Base-by-base conservation (phyloP, 1,140 invertebrate species). In the Pseudomyrmex concolor region DNA sequence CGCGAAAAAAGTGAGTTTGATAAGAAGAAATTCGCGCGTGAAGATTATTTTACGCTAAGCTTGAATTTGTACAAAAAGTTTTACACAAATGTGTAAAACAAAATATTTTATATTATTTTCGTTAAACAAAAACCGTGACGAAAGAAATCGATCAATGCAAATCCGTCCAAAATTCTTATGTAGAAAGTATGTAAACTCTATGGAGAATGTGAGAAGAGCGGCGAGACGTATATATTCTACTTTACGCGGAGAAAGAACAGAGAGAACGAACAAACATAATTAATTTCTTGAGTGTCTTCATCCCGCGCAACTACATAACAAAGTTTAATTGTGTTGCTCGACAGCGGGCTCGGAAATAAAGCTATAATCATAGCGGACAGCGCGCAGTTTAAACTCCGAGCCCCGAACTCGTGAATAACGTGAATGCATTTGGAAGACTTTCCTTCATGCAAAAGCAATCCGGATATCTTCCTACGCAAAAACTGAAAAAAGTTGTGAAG, bases 251-350 rank as follows among this genome's bases (percentile, higher is more conserved):
- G 34, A 34, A 4, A 34, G 34, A 34, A 50, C 63, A 50, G 54
- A 66, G 22, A 12, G 50, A 71, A 57, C 54, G 76, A 78, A 59
- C 76, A 59, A 80, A 80, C 66, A 70, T 80, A 80, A 80, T 80
- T 80, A 80, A 80, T 80, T 71, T 80, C 76, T 80, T 80, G 76
- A 80, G 76, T 80, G 76, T 80, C 76, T 80, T 80, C 76, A 80
- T 80, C 76, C 76, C 45, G 66, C 76, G 76, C 45, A 70, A 71
- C 76, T 80, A 66, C 19, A 59, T 48, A 71, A 80, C 76, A 68
- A 80, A 80, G 76, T 80, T 80, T 80, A 80, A 80, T 80, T 80
- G 76, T 80, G 76, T 80, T 80, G 76, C 76, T 48, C 76, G 66
- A 80, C 66, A 71, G 76, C 59, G 76, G 66, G 34, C 66, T 70